Evolutionary conservation across 2,113 vertebrate species (phyloP).

Genomic region (Terrapene triunguis): DNA sequence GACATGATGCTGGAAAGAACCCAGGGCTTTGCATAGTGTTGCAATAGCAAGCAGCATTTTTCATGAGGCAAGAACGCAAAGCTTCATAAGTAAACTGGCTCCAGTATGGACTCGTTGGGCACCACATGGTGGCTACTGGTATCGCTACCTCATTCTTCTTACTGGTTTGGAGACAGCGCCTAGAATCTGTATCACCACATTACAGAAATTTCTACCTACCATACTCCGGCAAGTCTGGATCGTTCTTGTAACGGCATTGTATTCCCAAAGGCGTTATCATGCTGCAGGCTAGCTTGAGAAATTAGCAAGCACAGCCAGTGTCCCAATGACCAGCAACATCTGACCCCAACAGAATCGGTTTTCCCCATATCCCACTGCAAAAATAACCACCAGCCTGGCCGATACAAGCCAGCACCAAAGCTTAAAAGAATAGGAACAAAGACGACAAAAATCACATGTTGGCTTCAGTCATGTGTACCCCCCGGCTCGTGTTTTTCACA

Average conservation of each 20-base stretch:
- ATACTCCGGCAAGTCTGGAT: background rate
- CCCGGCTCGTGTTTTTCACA: background rate
- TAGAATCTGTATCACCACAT: rapidly evolving
- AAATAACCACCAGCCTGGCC: background rate
- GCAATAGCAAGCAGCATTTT: background rate
- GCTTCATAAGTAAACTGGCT: background rate
- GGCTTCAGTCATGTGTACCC: background rate
- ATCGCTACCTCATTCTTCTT: background rate
- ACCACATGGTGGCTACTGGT: background rate
- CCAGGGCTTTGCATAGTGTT: background rate
- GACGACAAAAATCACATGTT: background rate
- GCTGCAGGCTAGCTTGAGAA: rapidly evolving
- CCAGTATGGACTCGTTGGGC: background rate
- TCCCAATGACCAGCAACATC: background rate
- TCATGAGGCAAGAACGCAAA: background rate
- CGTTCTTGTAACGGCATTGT: background rate
- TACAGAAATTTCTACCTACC: background rate
- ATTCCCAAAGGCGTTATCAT: background rate
- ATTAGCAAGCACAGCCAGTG: background rate
- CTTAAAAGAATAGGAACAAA: background rate
- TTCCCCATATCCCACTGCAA: background rate
- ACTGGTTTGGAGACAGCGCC: background rate
- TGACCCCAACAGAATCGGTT: background rate
- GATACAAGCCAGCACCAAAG: background rate
- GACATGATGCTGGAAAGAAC: background rate